These are phyloP conservation scores for Taenaris catops DNA, from an alignment of 2,888 invertebrate genomes.

Conservation along the genomic window DNA sequence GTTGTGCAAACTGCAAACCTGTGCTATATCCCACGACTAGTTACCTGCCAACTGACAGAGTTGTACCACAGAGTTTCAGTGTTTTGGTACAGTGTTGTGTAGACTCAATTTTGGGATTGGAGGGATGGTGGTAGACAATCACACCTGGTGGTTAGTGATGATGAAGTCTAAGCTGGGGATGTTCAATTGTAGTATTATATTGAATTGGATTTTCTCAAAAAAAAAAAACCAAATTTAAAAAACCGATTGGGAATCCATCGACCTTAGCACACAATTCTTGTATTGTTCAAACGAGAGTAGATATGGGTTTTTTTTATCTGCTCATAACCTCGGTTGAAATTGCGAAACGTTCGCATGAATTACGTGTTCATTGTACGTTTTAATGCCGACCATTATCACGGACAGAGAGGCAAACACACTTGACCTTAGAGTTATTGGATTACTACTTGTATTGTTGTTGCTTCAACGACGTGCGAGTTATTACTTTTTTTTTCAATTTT, in stretches of 20 bases:
- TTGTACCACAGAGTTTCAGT: background rate
- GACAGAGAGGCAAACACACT: slow-evolving; percentile 1
- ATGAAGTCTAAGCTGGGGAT: background rate
- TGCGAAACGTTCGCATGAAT: slow-evolving; percentile 27
- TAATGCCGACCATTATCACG: slow-evolving; percentile 14
- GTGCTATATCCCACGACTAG: no score
- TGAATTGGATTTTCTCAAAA: no score
- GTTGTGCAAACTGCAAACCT: no score
- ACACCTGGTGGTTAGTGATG: no score
- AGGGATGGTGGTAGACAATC: no score
- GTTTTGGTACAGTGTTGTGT: background rate
- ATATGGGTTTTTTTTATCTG: slow-evolving; percentile 19
- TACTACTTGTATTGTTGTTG: slow-evolving; percentile 2
- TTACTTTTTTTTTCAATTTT: no score
- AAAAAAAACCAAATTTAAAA: no score
- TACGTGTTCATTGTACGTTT: slow-evolving; percentile 19
- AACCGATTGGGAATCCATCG: slow-evolving; percentile 18
- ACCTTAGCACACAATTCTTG: slow-evolving; percentile 26
- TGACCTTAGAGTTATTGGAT: slow-evolving; percentile 5
- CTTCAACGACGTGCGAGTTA: no score
- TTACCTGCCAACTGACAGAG: no score
- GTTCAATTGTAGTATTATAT: background rate
- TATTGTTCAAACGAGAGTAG: slow-evolving; percentile 18
- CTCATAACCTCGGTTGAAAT: slow-evolving; percentile 22
- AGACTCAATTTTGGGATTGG: no score